A percentile compares a stretch with the other conserved stretches of the same genome.
phyloP scores from a whole-genome alignment of 2,113 vertebrate genomes.

The Thymallus thymallus region DNA sequence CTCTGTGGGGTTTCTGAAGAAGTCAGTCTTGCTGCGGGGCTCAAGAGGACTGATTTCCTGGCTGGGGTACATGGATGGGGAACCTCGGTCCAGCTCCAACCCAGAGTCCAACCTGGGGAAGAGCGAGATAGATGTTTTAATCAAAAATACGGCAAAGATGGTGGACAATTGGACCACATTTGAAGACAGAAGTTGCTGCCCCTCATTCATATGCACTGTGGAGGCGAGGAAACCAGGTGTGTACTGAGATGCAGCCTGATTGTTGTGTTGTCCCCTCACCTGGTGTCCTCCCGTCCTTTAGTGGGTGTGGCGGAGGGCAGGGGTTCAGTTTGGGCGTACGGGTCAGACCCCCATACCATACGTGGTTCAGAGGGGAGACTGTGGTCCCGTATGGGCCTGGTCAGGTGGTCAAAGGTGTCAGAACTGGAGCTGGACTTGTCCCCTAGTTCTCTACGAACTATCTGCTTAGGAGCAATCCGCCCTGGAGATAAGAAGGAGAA shows the following conservation, averaged over 20 bases:
- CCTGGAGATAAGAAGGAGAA: slow-evolving; percentile 65
- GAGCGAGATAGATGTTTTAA: not conserved
- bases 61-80: slow-evolving; percentile 75
- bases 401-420: slow-evolving; percentile 91
- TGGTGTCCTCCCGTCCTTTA: slow-evolving; percentile 81
- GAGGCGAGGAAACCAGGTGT: not conserved
- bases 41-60: slow-evolving; percentile 83
- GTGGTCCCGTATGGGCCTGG: slow-evolving; percentile 86
- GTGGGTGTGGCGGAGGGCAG: slow-evolving; percentile 77
- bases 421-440: slow-evolving; percentile 84
- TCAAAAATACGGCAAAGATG: no score
- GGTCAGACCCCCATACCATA: slow-evolving; percentile 91
- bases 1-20: slow-evolving; percentile 82
- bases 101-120: slow-evolving; percentile 64
- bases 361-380: slow-evolving; percentile 83
- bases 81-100: slow-evolving; percentile 71
- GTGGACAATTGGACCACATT: no score
- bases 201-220: no score
- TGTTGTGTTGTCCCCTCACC: slow-evolving; percentile 65
- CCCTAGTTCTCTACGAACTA: slow-evolving; percentile 90
- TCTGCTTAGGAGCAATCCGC: slow-evolving; percentile 91
- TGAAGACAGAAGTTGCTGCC: no score
- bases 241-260: not conserved
- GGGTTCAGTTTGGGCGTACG: slow-evolving; percentile 84
- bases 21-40: slow-evolving; percentile 79